Evolutionary conservation across 2,797 vertebrate species (phyloP).

Genomic region (Propithecus perrieri): DNA sequence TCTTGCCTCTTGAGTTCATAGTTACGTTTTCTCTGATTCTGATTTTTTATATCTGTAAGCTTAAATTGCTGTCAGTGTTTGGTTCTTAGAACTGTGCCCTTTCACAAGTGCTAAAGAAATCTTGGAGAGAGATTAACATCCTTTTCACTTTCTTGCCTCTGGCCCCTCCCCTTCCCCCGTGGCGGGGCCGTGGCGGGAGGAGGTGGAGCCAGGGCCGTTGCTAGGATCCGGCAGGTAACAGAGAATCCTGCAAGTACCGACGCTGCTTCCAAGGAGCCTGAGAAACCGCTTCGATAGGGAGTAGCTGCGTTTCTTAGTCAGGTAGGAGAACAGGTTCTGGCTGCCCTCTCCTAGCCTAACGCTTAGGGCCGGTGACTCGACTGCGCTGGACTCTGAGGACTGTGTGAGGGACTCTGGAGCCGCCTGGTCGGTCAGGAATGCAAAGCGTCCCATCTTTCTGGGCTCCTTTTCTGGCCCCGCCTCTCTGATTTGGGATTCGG

Average conservation of each 20-base stretch:
- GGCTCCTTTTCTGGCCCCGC: background rate
- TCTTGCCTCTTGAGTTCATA: background rate
- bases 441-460: background rate
- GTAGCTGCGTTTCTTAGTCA: background rate
- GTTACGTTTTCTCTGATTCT: background rate
- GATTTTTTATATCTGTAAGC: background rate
- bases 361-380: background rate
- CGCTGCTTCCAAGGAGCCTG: accelerated
- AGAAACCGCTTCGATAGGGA: background rate
- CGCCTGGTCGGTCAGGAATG: background rate
- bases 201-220: constrained; percentile 25
- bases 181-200: background rate
- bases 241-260: accelerated
- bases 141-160: background rate
- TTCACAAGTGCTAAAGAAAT: background rate
- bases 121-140: background rate
- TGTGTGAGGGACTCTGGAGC: background rate
- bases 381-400: background rate
- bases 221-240: constrained; percentile 27
- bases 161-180: background rate
- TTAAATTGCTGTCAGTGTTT: background rate
- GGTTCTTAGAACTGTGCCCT: background rate
- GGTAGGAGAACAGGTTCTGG: constrained; percentile 26
- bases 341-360: background rate
- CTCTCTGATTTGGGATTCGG: background rate